Base-by-base conservation (phyloP, 2,797 vertebrate species). In the Lacerta viridis region DNA sequence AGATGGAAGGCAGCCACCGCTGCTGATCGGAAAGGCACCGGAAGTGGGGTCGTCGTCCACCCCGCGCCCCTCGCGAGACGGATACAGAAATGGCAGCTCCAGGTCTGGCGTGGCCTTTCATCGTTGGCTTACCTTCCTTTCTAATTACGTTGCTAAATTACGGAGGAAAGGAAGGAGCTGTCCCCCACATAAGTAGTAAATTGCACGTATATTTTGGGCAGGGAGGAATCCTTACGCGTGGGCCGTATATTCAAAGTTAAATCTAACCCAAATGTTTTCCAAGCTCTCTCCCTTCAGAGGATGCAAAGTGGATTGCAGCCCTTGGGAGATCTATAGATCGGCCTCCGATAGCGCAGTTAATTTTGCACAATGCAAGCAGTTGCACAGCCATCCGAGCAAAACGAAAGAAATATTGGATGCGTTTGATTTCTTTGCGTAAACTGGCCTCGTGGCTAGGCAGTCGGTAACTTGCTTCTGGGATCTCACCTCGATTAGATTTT, bases 51-150 rank as follows among this genome's bases (percentile, higher is more conserved):
- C 1, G 0, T 15, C 50, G 1, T 55, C 11, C 50, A 55, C 50
- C 41, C 27, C 20, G 3, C 15, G 4, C 1, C 10, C 50, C 13
- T 17, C 13, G 0, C 69, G 50, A 27, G 64, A 78, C 17, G 75
- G 75, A 33, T 2, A 7, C 29, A 68, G 33, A 55, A 17, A 87
- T 87, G 86, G 80, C 86, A 0, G 55, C 86, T 18, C 86, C 86
- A 87, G 86, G 86, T 87, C 9, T 29, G 29, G 68, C 11, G 7
- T 33, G 11, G 29, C n/a, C 69, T n/a, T 1, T n/a, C n/a, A 71
- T 71, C 27, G 13, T 29, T 29, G 13, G 2, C 69, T 71, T 61
- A 20, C 6, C 61, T 64, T 23, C 18, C 61, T 64, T 64, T 18
- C 20, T 64, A 18, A 64, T 64, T 64, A 64, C 6, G 5, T 64